Evolutionary conservation across 2,113 vertebrate species (phyloP).

Genomic region (Nipponia nippon): DNA sequence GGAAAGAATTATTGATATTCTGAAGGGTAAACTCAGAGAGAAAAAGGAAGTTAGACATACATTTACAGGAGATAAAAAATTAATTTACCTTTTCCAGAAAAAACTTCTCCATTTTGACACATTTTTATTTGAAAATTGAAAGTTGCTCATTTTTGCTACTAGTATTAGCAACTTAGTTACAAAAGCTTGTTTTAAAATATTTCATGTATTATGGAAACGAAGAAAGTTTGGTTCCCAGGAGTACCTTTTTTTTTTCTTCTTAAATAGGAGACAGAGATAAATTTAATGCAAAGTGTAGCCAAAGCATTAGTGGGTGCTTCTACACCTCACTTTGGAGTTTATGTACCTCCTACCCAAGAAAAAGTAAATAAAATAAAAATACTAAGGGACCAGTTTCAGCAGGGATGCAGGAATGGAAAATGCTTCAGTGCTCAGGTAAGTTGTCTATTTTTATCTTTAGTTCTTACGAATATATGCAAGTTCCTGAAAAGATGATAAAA

Average conservation of each 20-base stretch:
- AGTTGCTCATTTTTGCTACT: background rate
- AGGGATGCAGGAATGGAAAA: conserved; percentile 68
- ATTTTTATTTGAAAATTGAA: background rate
- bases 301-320: conserved; percentile 29
- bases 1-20: background rate
- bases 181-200: background rate
- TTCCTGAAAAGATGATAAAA: background rate
- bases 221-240: background rate
- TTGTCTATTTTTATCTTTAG: background rate
- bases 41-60: background rate
- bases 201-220: background rate
- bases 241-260: background rate
- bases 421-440: conserved; percentile 71
- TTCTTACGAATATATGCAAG: background rate
- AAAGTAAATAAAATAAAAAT: conserved; percentile 38
- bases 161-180: background rate
- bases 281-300: conserved; percentile 32
- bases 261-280: conserved; percentile 59
- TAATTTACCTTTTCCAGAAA: background rate
- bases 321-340: conserved; percentile 46
- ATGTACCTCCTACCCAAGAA: conserved; percentile 39
- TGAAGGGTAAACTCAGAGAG: background rate
- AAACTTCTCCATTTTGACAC: background rate
- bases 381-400: conserved; percentile 50
- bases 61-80: background rate